Evolutionary conservation across 2,113 vertebrate genomes (phyloP).

Genomic region (Lonchura striata): DNA sequence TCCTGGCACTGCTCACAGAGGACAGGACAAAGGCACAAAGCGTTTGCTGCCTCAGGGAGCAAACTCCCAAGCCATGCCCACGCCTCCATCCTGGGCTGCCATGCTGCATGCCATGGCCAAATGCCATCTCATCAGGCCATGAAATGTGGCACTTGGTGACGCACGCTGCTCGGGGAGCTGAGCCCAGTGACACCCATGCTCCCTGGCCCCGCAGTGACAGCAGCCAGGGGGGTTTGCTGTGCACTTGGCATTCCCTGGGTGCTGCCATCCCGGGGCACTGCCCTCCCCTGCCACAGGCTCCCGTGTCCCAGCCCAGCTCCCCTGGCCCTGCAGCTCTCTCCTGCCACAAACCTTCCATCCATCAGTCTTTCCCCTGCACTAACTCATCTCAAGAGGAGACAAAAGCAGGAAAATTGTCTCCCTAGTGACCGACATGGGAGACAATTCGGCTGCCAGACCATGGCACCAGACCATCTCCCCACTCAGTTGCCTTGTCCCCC

Average conservation of each 20-base stretch:
- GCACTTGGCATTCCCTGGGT: not conserved
- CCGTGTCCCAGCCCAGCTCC: not conserved
- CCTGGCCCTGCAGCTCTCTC: not conserved
- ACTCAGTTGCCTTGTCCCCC: fast-evolving
- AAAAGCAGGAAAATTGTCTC: not conserved
- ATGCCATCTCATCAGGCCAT: not conserved
- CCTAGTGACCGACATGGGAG: not conserved
- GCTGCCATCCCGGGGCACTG: not conserved
- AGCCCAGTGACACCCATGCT: not conserved
- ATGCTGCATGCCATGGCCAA: fast-evolving
- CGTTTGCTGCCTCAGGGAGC: not conserved
- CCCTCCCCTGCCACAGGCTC: not conserved
- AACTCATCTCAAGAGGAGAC: not conserved
- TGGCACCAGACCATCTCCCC: not conserved
- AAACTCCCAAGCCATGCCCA: not conserved
- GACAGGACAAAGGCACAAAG: not conserved
- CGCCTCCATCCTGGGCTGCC: fast-evolving
- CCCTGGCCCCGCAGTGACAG: fast-evolving
- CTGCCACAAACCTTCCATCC: not conserved
- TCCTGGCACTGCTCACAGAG: not conserved
- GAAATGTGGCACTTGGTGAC: not conserved
- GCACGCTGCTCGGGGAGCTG: fast-evolving
- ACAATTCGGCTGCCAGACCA: not conserved
- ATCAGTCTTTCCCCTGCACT: not conserved
- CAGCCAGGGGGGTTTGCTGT: not conserved